Base-by-base conservation (phyloP, 2,888 invertebrate genomes). In the Pyrgus malvae region DNA sequence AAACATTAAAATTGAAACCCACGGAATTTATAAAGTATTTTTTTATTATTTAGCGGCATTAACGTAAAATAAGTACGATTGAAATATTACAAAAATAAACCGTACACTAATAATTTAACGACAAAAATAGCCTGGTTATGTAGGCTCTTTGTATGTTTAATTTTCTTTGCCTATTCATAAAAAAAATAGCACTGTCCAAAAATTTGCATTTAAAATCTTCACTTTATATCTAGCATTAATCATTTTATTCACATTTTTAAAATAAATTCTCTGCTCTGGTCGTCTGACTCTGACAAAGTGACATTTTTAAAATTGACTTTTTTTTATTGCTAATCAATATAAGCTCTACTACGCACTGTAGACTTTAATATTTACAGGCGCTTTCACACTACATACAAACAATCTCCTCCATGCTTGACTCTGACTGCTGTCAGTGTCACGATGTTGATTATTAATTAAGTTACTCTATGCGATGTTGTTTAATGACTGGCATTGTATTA, bases 1-100 rank as follows among this genome's bases (percentile, higher is more conserved):
- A 75, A 76, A 75, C 68, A 69, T 41, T 12, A 69, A 58, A 60
- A 29, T 23, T n/a, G 14, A 40, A 38, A 41, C 46, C 12, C 25
- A 33, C 12, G 33, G 11, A 45, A 31, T 8, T 31, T 33, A 33
- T 33, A n/a, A n/a, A n/a, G n/a, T 45, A 45, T 21, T 35, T 31
- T 21, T 3, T 46, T 35, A 35, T 4, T 33, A 23, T 33, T 21
- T 41, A 44, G 31, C 49, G 21, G 23, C 21, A 40, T 25, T 33
- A 14, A 49, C 1, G 16, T 50, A 41, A 41, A 8, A 46, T 35
- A 46, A 46, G 38, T 23, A 40, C 8, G 21, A n/a, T 19, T 54
- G 33, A 54, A 54, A 46, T 40, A 46, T 54, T 40, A 54, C 38
- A 54, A 50, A n/a, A n/a, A n/a, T n/a, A n/a, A 54, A 41, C 40